Evolutionary conservation across 2,797 vertebrate genomes (phyloP).

Genomic region (Alfaro cultratus): DNA sequence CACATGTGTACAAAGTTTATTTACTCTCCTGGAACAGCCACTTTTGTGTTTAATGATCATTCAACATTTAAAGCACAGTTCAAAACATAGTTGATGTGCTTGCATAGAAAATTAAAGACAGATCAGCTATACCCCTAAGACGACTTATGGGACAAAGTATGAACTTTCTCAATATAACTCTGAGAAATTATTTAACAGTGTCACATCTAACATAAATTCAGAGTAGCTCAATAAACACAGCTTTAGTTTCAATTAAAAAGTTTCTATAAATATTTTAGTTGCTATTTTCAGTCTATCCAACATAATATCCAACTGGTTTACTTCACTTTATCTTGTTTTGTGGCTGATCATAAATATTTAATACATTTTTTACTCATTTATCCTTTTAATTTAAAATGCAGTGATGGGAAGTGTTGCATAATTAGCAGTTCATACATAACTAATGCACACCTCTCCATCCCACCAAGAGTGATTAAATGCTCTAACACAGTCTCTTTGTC

Average conservation of each 20-base stretch:
- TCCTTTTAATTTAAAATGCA: slow-evolving; percentile 19
- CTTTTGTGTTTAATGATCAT: slow-evolving; percentile 58
- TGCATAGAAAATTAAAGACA: slow-evolving; percentile 7
- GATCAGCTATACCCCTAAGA: neutral
- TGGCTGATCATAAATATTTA: slow-evolving; percentile 18
- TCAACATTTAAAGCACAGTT: neutral
- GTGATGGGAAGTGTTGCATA: slow-evolving; percentile 31
- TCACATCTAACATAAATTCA: neutral
- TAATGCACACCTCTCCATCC: slow-evolving; percentile 19
- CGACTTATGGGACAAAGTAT: neutral
- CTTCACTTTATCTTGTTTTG: slow-evolving; percentile 19
- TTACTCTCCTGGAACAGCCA: slow-evolving; percentile 61
- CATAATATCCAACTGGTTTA: neutral
- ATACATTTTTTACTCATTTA: slow-evolving; percentile 21
- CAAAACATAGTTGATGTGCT: neutral
- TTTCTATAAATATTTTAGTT: slow-evolving; percentile 1
- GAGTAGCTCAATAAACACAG: neutral
- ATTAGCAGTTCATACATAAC: slow-evolving; percentile 59
- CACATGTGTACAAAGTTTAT: slow-evolving; percentile 38
- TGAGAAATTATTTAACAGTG: neutral
- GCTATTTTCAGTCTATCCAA: slow-evolving; percentile 3
- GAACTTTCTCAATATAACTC: neutral
- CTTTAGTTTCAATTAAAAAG: neutral
- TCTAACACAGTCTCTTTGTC: slow-evolving; percentile 58
- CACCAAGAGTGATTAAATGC: slow-evolving; percentile 35